A percentile compares a stretch with the other conserved stretches of the same genome.
These are phyloP conservation scores for Ectemnius continuus DNA, from an alignment of 2,888 invertebrate genomes.

Conservation along the genomic window DNA sequence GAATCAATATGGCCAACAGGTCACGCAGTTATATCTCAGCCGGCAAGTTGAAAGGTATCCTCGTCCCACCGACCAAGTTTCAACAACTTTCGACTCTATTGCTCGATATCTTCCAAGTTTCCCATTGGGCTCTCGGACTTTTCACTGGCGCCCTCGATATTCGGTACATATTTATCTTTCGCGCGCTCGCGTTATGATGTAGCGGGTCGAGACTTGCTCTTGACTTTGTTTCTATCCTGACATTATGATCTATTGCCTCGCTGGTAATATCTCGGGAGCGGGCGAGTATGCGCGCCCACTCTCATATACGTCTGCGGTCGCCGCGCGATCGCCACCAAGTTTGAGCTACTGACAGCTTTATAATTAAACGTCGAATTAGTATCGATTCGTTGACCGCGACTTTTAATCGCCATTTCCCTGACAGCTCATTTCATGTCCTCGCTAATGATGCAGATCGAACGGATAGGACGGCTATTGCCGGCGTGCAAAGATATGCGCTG, in stretches of 20 bases:
- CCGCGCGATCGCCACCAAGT: too few species aligned
- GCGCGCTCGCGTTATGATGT: conserved; percentile 15
- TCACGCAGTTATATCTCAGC: too few species aligned
- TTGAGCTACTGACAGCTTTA: conserved; percentile 27
- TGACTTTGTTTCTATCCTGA: conserved; percentile 39
- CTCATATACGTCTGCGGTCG: conserved; percentile 14
- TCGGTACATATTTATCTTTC: conserved; percentile 18
- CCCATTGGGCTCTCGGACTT: not conserved
- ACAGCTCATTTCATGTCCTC: conserved; percentile 21
- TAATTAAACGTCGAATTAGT: conserved; percentile 48
- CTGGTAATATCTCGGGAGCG: conserved; percentile 18
- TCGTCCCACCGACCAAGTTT: too few species aligned
- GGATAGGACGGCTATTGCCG: too few species aligned
- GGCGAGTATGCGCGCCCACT: conserved; percentile 25
- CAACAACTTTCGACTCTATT: too few species aligned
- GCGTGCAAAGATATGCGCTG: too few species aligned
- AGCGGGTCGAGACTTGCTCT: conserved; percentile 37
- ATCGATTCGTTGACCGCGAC: conserved; percentile 22
- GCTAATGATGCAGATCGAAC: not conserved
- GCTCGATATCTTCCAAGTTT: too few species aligned
- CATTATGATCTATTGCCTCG: conserved; percentile 37
- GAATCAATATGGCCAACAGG: too few species aligned
- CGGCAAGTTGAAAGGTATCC: too few species aligned
- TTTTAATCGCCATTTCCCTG: conserved; percentile 35
- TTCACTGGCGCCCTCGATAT: not conserved